Conservation (phyloP, 2,888 invertebrate species). For the Dasysyrphus albostriatus region DNA sequence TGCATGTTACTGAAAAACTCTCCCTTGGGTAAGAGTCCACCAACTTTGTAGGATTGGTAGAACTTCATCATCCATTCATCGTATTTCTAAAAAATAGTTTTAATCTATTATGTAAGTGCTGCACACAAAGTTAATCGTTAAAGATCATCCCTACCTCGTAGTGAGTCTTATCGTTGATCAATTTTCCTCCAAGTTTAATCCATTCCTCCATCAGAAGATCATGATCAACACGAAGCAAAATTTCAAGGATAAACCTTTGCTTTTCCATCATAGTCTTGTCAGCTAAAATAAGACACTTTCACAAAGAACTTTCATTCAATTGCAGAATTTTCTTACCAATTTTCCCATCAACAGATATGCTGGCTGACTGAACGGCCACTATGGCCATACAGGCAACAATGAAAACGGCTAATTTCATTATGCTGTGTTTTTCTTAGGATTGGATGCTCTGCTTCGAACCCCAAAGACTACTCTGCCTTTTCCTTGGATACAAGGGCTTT, state of each 20-base stretch:
- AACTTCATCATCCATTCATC: constrained; percentile 77
- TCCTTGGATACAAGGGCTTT: neutral
- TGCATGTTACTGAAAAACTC: constrained; percentile 84
- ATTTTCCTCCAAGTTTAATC: constrained; percentile 36
- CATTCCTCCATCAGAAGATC: constrained; percentile 66
- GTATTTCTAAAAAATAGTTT: neutral
- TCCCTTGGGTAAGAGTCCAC: constrained; percentile 85
- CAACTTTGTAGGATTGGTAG: constrained; percentile 79
- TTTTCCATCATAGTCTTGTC: constrained; percentile 78
- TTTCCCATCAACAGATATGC: constrained; percentile 62
- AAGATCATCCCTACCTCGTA: constrained; percentile 31
- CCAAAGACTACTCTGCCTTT: constrained; percentile 13
- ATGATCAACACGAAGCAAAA: constrained; percentile 78
- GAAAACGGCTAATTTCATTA: constrained; percentile 76
- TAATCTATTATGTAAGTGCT: neutral
- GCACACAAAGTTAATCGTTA: neutral
- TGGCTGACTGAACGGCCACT: constrained; percentile 79
- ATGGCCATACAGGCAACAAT: constrained; percentile 80
- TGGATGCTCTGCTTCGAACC: constrained; percentile 28
- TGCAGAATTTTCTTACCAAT: constrained; percentile 32
- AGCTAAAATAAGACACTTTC: constrained; percentile 60
- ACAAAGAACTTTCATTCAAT: neutral
- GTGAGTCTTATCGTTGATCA: constrained; percentile 16
- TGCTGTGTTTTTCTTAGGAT: constrained; percentile 70
- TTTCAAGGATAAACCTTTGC: constrained; percentile 80